phyloP scores from a whole-genome alignment of 2,797 vertebrate species.

The Artibeus jamaicensis region DNA sequence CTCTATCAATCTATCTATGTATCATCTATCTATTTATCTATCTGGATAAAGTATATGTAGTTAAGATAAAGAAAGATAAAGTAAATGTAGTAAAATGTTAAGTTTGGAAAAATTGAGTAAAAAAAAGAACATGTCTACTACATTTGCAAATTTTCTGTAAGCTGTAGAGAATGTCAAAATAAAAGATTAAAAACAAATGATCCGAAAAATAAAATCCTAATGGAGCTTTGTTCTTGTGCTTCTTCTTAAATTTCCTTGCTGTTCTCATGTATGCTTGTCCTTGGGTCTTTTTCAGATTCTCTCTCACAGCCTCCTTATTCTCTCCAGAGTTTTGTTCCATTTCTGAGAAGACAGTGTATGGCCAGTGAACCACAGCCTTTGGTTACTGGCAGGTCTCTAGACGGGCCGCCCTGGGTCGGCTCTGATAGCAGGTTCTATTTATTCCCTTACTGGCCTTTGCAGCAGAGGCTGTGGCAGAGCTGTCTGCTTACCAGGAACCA shows the following conservation, averaged over 20 bases:
- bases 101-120: background rate
- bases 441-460: background rate
- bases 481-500: background rate
- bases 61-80: background rate
- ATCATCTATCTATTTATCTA: background rate
- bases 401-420: background rate
- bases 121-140: background rate
- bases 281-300: background rate
- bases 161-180: background rate
- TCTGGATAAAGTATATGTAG: background rate
- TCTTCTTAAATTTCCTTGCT: background rate
- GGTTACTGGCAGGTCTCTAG: background rate
- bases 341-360: background rate
- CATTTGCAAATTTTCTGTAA: background rate
- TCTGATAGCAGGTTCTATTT: background rate
- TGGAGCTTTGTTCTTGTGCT: background rate
- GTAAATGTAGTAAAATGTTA: background rate
- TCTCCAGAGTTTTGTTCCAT: background rate
- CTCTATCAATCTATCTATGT: background rate
- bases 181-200: background rate
- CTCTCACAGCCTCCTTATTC: background rate
- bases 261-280: rapidly evolving
- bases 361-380: background rate
- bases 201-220: background rate
- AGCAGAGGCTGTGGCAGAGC: background rate